These are phyloP conservation scores for Notolepis coatsorum DNA, from an alignment of 2,797 vertebrate genomes.

Conservation along the genomic window DNA sequence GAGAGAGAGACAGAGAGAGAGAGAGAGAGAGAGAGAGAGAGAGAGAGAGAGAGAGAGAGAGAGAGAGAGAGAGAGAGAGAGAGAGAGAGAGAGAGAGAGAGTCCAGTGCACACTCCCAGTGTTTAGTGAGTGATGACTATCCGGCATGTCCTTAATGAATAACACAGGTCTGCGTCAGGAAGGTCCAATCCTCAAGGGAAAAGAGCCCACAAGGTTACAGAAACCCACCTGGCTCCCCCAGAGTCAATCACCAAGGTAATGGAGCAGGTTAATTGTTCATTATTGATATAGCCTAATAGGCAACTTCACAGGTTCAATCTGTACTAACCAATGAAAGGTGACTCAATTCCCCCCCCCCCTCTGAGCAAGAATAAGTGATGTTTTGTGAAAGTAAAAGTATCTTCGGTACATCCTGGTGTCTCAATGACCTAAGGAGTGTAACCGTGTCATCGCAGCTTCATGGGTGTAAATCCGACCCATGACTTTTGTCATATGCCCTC, in stretches of 20 bases:
- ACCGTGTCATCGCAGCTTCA: too few species aligned
- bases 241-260: conserved; percentile 52
- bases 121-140: conserved; percentile 60
- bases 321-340: too few species aligned
- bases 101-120: conserved; percentile 32
- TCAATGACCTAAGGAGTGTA: too few species aligned
- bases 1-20: too few species aligned
- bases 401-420: too few species aligned
- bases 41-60: too few species aligned
- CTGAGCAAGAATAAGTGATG: too few species aligned
- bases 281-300: background rate
- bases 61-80: too few species aligned
- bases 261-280: conserved; percentile 41
- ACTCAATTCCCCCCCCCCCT: too few species aligned
- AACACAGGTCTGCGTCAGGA: conserved; percentile 52
- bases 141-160: conserved; percentile 62
- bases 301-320: background rate
- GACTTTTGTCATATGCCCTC: too few species aligned
- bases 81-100: conserved; percentile 27
- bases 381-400: background rate
- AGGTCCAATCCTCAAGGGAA: conserved; percentile 46
- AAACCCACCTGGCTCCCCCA: conserved; percentile 51
- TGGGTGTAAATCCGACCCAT: too few species aligned
- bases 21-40: too few species aligned
- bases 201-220: conserved; percentile 35